Evolutionary conservation across 2,113 vertebrate genomes (phyloP), one percentile per base, ranked within the genome.

Genomic region (Petroica traversi): DNA sequence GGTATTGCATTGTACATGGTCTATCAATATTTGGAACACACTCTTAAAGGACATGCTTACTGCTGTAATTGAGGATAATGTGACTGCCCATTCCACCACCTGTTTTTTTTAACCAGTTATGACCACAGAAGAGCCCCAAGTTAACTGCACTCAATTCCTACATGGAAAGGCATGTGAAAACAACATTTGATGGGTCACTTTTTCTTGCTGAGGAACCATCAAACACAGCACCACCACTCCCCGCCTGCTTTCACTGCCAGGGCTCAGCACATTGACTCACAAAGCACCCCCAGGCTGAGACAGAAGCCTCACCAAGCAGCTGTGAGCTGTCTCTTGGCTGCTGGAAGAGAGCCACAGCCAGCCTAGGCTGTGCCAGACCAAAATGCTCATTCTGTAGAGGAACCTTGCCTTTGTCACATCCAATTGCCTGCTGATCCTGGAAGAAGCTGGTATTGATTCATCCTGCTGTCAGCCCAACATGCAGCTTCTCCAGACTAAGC

Each of bases 271-370:
- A 34, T n/a, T 89, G 46, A 12, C 40, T 19, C 58, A 14, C 0
- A 2, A 63, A 85, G 57, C 46, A 88, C 2, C 4, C 26, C 19
- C 3, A 1, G 41, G 13, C 73, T 52, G 63, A 51, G 84, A 59
- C 7, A 87, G 49, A 52, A 63, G 6, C 20, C 38, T 75, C 66
- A 19, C 23, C 72, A 57, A 75, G 45, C 31, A 58, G 7, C 29
- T 1, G 0, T 54, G 66, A 59, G 26, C 25, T 0, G 0, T n/a
- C 38, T 64, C 54, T 31, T 46, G 31, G 19, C 68, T 72, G 52
- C 68, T 87, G 80, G 48, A 89, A 82, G 34, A 84, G 14, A 92
- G 48, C 26, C 77, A 57, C 69, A 57, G 6, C 28, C 68, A 59
- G 29, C 18, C 45, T 40, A 9, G 20, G 23, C 48, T 18, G 4